Base-by-base conservation (phyloP, 2,888 invertebrate species). In the Agriopis aurantiaria region DNA sequence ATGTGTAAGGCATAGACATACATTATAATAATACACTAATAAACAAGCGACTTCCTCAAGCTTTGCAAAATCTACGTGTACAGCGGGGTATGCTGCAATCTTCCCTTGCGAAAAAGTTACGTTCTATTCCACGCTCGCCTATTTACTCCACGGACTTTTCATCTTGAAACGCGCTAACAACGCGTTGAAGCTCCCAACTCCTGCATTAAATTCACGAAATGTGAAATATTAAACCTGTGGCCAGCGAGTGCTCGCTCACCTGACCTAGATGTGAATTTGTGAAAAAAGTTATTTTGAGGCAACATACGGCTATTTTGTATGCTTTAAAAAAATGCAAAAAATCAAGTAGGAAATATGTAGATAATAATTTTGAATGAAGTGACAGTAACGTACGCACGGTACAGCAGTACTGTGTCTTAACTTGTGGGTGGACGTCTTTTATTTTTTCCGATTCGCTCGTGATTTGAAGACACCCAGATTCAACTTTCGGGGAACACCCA, bases 201-300 rank as follows among this genome's bases (percentile, higher is more conserved):
- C 61, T 65, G 68, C 52, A 71, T 73, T 69, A 72, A 74, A 72
- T 60, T 55, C 68, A 70, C 60, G 45, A 64, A 81, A 81, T 74
- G 82, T 80, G 81, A 84, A 86, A 87, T 86, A 87, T 88, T 86
- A 85, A 88, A 84, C 79, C 81, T 64, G 74, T 70, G 71, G 67
- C 75, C 75, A 67, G 75, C 53, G 65, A 70, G 73, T 68, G 68
- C 51, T 76, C 71, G 74, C 76, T 76, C 76, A 81, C 78, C 80
- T 83, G 85, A 85, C 84, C 87, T 74, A 82, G 75, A 82, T 82
- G 75, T 56, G 69, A 73, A 75, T 69, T 65, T 65, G 65, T 57
- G n/a, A 82, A 79, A 81, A 75, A 70, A 79, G 73, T 78, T 76
- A 75, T 71, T 72, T 62, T 53, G 43, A 46, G 45, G 23, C 43